These are phyloP conservation scores for Chironomus tentans DNA, from an alignment of 2,888 invertebrate species.

Conservation along the genomic window DNA sequence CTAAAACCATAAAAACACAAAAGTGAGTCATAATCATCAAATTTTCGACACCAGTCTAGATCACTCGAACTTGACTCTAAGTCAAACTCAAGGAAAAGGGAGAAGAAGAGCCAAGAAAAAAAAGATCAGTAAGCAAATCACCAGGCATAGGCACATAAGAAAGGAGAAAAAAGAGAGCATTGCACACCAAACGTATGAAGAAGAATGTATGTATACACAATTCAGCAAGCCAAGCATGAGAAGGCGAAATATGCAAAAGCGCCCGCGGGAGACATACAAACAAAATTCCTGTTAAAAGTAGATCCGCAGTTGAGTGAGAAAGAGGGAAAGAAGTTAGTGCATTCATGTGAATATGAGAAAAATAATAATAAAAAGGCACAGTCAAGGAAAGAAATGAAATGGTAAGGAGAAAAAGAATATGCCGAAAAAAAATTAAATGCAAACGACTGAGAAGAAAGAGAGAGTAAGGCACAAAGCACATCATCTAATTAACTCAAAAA, in stretches of 20 bases:
- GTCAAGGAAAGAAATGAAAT: neutral
- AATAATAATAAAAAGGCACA: neutral
- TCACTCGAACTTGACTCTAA: too few species aligned
- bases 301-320: constrained; percentile 7
- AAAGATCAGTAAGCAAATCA: constrained; percentile 23
- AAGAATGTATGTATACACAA: neutral
- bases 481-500: neutral
- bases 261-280: constrained; percentile 17
- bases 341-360: neutral
- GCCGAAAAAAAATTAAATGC: neutral
- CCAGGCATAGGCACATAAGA: neutral
- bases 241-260: constrained; percentile 16
- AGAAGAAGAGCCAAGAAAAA: neutral
- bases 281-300: constrained; percentile 25
- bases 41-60: too few species aligned
- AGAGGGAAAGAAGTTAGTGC: neutral
- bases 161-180: neutral
- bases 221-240: neutral
- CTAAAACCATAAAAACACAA: too few species aligned
- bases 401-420: neutral
- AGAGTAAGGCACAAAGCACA: neutral
- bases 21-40: too few species aligned
- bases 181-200: neutral
- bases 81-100: neutral
- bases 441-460: neutral